Evolutionary conservation across 2,113 vertebrate genomes (phyloP).

Genomic region (Lophotis ruficrista): DNA sequence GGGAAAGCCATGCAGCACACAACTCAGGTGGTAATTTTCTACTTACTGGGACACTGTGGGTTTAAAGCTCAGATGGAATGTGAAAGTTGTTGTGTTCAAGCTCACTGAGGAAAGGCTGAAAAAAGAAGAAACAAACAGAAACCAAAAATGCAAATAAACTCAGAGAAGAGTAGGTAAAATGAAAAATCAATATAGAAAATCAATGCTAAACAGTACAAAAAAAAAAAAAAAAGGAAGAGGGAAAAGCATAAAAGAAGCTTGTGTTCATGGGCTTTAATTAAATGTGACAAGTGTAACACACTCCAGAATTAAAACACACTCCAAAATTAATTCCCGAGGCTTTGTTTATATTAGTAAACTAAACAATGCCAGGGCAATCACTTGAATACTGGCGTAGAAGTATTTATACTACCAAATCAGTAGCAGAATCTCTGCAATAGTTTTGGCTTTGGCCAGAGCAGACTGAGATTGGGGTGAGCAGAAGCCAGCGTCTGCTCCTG

Average conservation of each 20-base stretch:
- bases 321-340: conserved; percentile 3
- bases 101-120: neutral
- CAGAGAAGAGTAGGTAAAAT: neutral
- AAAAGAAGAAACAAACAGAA: neutral
- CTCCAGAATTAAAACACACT: neutral
- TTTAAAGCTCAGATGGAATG: neutral
- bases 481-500: neutral
- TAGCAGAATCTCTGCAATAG: neutral
- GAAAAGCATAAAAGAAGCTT: neutral
- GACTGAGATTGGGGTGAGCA: neutral
- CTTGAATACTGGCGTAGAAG: neutral
- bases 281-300: neutral
- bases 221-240: rapidly evolving
- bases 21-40: neutral
- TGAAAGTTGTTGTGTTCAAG: neutral
- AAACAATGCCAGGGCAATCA: neutral
- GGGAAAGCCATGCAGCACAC: neutral
- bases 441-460: neutral
- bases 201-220: neutral
- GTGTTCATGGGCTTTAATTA: neutral
- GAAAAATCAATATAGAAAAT: neutral
- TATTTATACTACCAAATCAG: neutral
- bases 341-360: neutral
- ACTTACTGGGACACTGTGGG: neutral
- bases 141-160: neutral